phyloP scores from a whole-genome alignment of 2,797 vertebrate genomes.

The Ptychadena robeensis region DNA sequence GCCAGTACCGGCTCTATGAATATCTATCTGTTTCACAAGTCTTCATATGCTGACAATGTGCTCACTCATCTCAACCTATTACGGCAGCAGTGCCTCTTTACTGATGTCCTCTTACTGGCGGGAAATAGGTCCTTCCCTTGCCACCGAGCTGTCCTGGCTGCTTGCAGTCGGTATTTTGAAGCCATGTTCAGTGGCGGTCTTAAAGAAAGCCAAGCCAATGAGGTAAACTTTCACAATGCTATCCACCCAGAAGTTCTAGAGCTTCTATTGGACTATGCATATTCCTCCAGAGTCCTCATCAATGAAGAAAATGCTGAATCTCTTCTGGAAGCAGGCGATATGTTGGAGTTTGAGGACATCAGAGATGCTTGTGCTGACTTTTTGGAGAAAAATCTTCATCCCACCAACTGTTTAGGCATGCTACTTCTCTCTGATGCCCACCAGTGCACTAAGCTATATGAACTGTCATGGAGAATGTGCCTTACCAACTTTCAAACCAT shows the following conservation, averaged over 20 bases:
- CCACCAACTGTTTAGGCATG: constrained; percentile 97
- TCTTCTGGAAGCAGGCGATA: constrained; percentile 93
- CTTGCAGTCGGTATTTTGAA: constrained; percentile 97
- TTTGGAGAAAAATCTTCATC: constrained; percentile 94
- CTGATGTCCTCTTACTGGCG: constrained; percentile 93
- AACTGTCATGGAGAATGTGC: constrained; percentile 97
- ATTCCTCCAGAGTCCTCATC: constrained; percentile 96
- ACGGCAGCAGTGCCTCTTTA: constrained; percentile 94
- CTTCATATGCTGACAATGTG: constrained; percentile 96
- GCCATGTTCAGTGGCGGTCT: constrained; percentile 98
- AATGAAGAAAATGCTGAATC: constrained; percentile 98
- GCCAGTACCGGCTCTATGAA: constrained; percentile 97
- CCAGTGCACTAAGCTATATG: constrained; percentile 93
- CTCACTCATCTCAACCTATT: constrained; percentile 93
- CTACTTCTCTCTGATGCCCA: constrained; percentile 93
- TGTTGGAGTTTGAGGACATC: constrained; percentile 98
- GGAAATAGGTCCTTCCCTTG: constrained; percentile 95
- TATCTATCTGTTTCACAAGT: constrained; percentile 98
- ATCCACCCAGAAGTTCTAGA: constrained; percentile 96
- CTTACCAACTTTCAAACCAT: constrained; percentile 96
- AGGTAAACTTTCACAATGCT: constrained; percentile 94
- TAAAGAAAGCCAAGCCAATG: constrained; percentile 94
- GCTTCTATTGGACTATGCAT: constrained; percentile 94
- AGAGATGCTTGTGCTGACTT: constrained; percentile 97
- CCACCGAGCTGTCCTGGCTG: constrained; percentile 93